Base-by-base conservation (phyloP, 2,797 vertebrate genomes). In the Anas acuta region DNA sequence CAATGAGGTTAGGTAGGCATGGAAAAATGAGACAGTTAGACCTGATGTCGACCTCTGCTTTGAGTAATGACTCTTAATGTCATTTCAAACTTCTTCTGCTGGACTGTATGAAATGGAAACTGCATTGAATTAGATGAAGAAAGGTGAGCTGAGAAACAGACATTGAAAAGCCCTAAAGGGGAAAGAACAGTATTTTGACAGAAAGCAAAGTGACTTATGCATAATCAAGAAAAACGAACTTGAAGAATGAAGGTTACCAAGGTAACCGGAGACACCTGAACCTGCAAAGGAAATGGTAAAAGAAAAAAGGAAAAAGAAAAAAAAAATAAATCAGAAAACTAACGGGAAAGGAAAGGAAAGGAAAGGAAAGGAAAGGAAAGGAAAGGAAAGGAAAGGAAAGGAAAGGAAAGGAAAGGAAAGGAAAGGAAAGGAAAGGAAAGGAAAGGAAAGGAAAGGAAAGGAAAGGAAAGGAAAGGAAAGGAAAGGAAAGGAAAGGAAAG, bases 231-330 rank as follows among this genome's bases (percentile, higher is more conserved):
- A 98, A 98, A 99, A 99, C 95, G 98, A 99, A 99, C 98, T 99
- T 99, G 99, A 98, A 98, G 98, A 98, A 99, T 99, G 99, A 98
- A 99, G 98, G 98, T 99, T 99, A 99, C 99, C 98, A 96, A 98
- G 97, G 98, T 99, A 99, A 99, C 99, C 98, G 94, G 97, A 98
- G 97, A 98, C 98, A 99, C 98, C 98, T 99, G 98, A 98, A 99
- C 98, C 99, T 99, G 99, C 96, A 99, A 98, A 99, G 98, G 97
- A 99, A 99, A 99, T 98, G 98, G 96, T 97, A 97, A 98, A 98
- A 99, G 94, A 49, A 88, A 95, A 97, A 43, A 43, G 41, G 16
- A 41, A 41, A 41, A 41, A 41, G 41, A n/a, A 43, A 41, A 43
- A 43, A 43, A 43, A 43, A 43, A 41, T 37, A 41, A 43, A 43